Evolutionary conservation across 2,113 vertebrate species (phyloP).

Genomic region (Oreochromis tanganicae): DNA sequence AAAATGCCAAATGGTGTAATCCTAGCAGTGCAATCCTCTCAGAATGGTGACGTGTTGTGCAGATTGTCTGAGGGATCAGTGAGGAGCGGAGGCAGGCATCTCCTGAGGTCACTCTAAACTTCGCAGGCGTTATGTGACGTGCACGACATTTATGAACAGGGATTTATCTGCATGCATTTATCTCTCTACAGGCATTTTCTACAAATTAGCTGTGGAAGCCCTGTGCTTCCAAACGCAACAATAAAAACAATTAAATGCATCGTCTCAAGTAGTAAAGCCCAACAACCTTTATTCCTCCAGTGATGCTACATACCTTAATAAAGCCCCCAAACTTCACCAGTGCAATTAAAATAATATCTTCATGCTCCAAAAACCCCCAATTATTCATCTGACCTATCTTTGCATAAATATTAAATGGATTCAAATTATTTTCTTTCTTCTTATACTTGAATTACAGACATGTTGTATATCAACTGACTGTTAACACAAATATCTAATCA

Average conservation of each 20-base stretch:
- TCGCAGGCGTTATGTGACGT: neutral
- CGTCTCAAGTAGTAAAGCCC: neutral
- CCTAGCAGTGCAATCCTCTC: constrained; percentile 67
- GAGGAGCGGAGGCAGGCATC: neutral
- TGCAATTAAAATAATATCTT: neutral
- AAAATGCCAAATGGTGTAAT: constrained; percentile 64
- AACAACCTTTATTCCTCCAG: neutral
- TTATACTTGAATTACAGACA: neutral
- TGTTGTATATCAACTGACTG: neutral
- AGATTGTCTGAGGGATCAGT: constrained; percentile 47
- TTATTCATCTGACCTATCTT: neutral
- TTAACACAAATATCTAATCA: neutral
- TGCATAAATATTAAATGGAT: neutral
- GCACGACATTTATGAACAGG: neutral
- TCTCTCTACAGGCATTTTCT: neutral
- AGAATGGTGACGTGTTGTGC: constrained; percentile 42
- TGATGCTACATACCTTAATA: neutral
- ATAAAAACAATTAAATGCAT: neutral
- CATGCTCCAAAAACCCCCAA: neutral
- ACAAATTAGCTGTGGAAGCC: neutral
- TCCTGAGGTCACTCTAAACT: constrained; percentile 16
- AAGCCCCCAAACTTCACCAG: neutral
- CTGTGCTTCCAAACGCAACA: neutral
- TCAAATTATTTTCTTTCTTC: too few relatives aligned
- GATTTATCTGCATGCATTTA: neutral